A percentile compares a stretch with the other conserved stretches of the same genome.
Conservation (phyloP, 2,113 vertebrate species). For the Callospermophilus lateralis region DNA sequence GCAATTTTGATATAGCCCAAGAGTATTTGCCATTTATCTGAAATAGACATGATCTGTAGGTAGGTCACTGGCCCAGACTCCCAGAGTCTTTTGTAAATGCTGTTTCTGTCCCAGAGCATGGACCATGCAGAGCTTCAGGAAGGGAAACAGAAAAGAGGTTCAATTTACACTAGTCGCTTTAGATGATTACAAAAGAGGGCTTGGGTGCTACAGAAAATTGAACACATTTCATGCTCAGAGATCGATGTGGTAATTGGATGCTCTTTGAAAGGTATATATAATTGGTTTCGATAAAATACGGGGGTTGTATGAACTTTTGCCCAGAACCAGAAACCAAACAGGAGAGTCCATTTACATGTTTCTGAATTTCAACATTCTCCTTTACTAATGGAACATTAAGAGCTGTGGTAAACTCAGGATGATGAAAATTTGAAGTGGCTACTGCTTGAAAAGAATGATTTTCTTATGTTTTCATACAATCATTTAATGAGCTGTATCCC, state of each 20-base stretch:
- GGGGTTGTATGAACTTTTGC: conserved; percentile 49
- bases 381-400: conserved; percentile 66
- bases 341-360: conserved; percentile 27
- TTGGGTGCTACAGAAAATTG: background rate
- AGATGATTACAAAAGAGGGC: background rate
- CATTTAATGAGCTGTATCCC: conserved; percentile 73
- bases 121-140: background rate
- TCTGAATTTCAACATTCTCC: conserved; percentile 65
- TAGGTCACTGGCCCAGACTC: background rate
- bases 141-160: background rate
- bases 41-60: background rate
- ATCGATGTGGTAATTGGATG: background rate
- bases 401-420: conserved; percentile 67
- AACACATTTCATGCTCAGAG: background rate
- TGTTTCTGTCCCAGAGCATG: conserved; percentile 1
- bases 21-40: background rate
- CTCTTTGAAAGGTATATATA: background rate
- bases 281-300: conserved; percentile 67
- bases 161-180: background rate
- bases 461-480: conserved; percentile 69
- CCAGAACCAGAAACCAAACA: conserved; percentile 66
- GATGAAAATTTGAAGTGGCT: conserved; percentile 39
- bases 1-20: background rate
- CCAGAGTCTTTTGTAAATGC: background rate
- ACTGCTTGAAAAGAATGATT: conserved; percentile 65